A percentile compares a stretch with the other conserved stretches of the same genome.
Evolutionary conservation across 2,113 vertebrate species (phyloP).

Genomic region (Boulengeromyrus knoepffleri): DNA sequence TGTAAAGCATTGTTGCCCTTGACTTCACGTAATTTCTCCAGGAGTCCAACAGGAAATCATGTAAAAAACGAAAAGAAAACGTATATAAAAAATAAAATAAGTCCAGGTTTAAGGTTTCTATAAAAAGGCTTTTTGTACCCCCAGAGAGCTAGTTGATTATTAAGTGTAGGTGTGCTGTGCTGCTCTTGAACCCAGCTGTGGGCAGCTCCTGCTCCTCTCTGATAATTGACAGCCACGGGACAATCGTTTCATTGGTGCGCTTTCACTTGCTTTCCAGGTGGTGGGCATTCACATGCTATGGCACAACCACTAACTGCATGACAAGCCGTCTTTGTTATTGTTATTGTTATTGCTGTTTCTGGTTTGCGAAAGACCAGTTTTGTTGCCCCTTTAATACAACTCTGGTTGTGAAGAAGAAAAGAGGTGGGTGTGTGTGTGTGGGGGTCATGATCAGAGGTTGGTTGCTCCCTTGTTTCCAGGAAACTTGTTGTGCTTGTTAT

Average conservation of each 20-base stretch:
- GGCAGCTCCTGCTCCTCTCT: neutral
- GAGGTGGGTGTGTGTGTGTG: neutral
- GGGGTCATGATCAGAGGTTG: neutral
- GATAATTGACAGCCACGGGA: neutral
- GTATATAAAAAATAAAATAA: neutral
- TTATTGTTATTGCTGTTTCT: neutral
- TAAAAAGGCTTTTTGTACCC: neutral
- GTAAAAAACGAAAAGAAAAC: neutral
- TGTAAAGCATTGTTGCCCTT: neutral
- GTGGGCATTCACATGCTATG: neutral
- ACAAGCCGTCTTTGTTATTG: neutral
- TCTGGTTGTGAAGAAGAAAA: neutral
- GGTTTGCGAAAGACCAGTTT: neutral
- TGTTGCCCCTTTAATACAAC: neutral
- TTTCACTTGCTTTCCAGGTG: constrained; percentile 18
- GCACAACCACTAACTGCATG: neutral
- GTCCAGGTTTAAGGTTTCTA: neutral
- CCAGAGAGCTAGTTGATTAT: neutral
- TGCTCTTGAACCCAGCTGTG: neutral
- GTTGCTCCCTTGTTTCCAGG: neutral
- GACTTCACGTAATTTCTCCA: neutral
- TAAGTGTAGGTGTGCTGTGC: neutral
- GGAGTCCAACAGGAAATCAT: neutral
- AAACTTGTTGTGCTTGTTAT: neutral
- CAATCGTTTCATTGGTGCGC: neutral